Base-by-base conservation (phyloP, 1,140 invertebrate genomes). In the Ceratosolen fusciceps region DNA sequence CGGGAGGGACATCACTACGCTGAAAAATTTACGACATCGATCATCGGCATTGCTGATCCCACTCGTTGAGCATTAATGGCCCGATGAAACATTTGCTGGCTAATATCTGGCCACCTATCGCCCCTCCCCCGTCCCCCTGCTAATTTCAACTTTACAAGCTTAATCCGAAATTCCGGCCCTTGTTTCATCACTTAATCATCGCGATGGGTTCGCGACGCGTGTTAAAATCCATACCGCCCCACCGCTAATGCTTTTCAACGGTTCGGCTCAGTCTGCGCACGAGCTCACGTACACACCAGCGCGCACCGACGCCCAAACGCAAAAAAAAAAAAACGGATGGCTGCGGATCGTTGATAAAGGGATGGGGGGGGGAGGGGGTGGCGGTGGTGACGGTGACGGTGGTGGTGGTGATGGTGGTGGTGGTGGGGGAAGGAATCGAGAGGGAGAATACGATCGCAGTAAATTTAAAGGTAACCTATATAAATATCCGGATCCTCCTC, bases 391-490 rank as follows among this genome's bases (percentile, higher is more conserved):
- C 29, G 19, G 31, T 14, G 2, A n/a, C 16, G 43, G 29, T 29
- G 7, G 10, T 16, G 34, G 26, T 7, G 19, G 16, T 19, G 29
- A 49, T 29, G 19, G 31, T 14, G 29, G 37, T 43, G 14, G 19
- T 34, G 2, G 37, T 0, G 26, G 2, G 67, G 5, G 26, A 47
- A 76, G 82, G 77, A 80, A 74, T 65, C 47, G 47, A 43, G 21
- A 7, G 19, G 58, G 52, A n/a, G 74, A 81, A 77, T 65, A 80
- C 83, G 84, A 85, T 85, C 83, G 80, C 83, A 77, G 84, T 85
- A 84, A 85, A 85, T 85, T 84, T 81, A 21, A 81, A 37, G 60
- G 39, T 67, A 39, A 39, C 81, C 60, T 60, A 14, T 10, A 39
- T 73, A 73, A 54, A 56, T 73, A 56, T 73, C 52, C 39, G 21